A percentile compares a stretch with the other conserved stretches of the same genome.
These are phyloP conservation scores for Rhingia rostrata DNA, from an alignment of 2,888 invertebrate genomes.

Conservation along the genomic window DNA sequence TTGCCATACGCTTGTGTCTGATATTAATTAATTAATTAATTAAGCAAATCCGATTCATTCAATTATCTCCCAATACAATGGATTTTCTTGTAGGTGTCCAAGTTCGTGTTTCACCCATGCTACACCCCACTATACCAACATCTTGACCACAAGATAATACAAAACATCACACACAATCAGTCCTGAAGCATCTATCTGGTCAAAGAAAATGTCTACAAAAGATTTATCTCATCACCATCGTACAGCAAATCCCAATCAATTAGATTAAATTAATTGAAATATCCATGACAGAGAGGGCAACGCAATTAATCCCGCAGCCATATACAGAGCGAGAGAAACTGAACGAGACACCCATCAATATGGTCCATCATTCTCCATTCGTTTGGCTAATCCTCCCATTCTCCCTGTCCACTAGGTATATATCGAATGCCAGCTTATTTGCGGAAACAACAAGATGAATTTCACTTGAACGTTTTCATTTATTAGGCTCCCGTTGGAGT, in stretches of 20 bases:
- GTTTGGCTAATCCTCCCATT: constrained; percentile 28
- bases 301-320: constrained; percentile 60
- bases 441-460: constrained; percentile 64
- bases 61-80: constrained; percentile 6
- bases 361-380: constrained; percentile 45
- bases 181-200: constrained; percentile 20
- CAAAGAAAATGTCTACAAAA: constrained; percentile 29
- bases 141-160: constrained; percentile 42
- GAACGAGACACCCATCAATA: constrained; percentile 54
- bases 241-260: constrained; percentile 68
- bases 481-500: constrained; percentile 22
- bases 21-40: neutral
- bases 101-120: neutral
- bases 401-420: constrained; percentile 1
- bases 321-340: constrained; percentile 4
- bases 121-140: constrained; percentile 5
- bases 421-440: constrained; percentile 65
- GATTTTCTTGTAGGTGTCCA: neutral
- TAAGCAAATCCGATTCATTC: constrained; percentile 20
- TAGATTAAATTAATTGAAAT: constrained; percentile 74
- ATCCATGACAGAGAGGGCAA: constrained; percentile 31
- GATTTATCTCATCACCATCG: constrained; percentile 64
- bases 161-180: constrained; percentile 25
- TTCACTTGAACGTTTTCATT: constrained; percentile 51
- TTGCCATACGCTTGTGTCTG: neutral